Conservation (phyloP, 2,113 vertebrate species). For the Zingel zingel region DNA sequence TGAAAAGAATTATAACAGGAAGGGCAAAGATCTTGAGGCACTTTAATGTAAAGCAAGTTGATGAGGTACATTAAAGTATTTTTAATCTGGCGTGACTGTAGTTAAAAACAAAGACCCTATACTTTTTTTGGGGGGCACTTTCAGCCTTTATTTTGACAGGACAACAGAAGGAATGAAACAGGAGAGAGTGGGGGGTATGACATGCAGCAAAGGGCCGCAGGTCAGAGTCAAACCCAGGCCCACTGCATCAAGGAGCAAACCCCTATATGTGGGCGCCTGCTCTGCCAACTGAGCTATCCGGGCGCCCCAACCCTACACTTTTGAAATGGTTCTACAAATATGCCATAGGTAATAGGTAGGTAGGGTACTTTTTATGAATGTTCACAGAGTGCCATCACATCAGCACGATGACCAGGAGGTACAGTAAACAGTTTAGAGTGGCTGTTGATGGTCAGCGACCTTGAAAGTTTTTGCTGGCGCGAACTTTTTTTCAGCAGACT, state of each 20-base stretch:
- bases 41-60: slow-evolving; percentile 24
- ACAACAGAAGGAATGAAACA: too few relatives aligned
- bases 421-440: slow-evolving; percentile 26
- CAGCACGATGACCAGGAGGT: slow-evolving; percentile 22
- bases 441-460: slow-evolving; percentile 42
- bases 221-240: too few relatives aligned
- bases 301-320: background rate
- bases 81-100: slow-evolving; percentile 18
- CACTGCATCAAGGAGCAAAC: too few relatives aligned
- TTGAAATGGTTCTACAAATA: background rate
- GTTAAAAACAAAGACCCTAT: slow-evolving; percentile 12
- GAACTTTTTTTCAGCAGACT: slow-evolving; percentile 22
- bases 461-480: slow-evolving; percentile 53
- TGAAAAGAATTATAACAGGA: slow-evolving; percentile 45
- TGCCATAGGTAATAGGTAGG: too few relatives aligned
- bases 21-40: slow-evolving; percentile 25
- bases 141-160: too few relatives aligned
- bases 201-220: too few relatives aligned
- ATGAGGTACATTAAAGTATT: slow-evolving; percentile 5
- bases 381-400: slow-evolving; percentile 46
- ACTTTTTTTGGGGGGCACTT: background rate
- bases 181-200: too few relatives aligned
- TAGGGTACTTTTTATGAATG: background rate
- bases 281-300: too few relatives aligned
- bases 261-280: too few relatives aligned